A percentile compares a stretch with the other conserved stretches of the same genome.
Evolutionary conservation across 2,113 vertebrate species (phyloP).

Genomic region (Puma concolor): DNA sequence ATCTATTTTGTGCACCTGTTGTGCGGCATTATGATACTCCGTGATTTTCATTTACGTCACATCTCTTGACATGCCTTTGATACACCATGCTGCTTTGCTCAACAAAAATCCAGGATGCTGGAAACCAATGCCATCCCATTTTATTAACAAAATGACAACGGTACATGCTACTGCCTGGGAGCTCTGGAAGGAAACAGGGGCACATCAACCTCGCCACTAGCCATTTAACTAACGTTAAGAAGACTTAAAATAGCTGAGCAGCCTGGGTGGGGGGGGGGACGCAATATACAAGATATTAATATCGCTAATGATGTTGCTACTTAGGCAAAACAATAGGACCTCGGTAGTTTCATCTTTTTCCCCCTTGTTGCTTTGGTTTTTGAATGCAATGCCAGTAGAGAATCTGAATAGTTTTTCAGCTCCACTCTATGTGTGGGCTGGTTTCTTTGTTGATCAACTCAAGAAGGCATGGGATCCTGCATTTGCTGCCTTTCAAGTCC

Average conservation of each 20-base stretch:
- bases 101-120: conserved; percentile 70
- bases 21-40: conserved; percentile 74
- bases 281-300: background rate
- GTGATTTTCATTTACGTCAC: conserved; percentile 82
- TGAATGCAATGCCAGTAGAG: background rate
- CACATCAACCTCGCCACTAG: background rate
- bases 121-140: conserved; percentile 64
- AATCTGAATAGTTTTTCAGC: background rate
- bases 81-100: conserved; percentile 63
- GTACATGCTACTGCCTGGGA: background rate
- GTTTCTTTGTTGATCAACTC: background rate
- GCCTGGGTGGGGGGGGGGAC: background rate
- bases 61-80: conserved; percentile 77
- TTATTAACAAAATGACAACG: conserved; percentile 70
- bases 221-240: background rate
- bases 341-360: background rate
- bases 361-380: background rate
- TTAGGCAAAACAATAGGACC: background rate
- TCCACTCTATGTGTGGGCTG: background rate
- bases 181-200: background rate
- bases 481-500: background rate
- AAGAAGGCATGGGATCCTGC: background rate
- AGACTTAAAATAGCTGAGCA: background rate
- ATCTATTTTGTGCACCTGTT: conserved; percentile 84
- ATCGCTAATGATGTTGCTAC: background rate